Evolutionary conservation across 2,888 invertebrate species (phyloP).

Genomic region (Notocelia uddmanniana): DNA sequence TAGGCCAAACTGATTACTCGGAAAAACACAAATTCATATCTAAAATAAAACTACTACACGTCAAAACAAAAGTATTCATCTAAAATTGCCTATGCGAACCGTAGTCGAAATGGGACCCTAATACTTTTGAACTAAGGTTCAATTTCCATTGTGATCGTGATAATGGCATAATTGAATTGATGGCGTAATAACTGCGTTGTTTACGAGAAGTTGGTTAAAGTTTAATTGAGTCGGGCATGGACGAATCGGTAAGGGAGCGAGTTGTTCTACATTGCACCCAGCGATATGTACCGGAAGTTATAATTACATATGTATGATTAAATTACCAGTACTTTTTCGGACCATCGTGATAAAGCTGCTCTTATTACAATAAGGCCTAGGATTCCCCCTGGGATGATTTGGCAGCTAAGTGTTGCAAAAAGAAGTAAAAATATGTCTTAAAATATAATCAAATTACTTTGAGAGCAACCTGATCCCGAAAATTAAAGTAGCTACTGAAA

Average conservation of each 20-base stretch:
- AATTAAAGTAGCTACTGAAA: too few relatives aligned
- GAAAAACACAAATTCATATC: conserved; percentile 38
- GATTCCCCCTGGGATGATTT: too few relatives aligned
- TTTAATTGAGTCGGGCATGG: conserved; percentile 79
- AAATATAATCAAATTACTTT: too few relatives aligned
- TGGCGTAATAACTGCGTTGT: conserved; percentile 75
- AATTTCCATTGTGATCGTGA: conserved; percentile 52
- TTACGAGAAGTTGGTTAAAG: conserved; percentile 82
- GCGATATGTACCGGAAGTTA: neutral
- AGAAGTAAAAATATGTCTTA: too few relatives aligned
- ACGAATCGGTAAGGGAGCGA: conserved; percentile 44
- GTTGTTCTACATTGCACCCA: conserved; percentile 17
- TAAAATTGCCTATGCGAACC: conserved; percentile 63
- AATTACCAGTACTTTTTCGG: too few relatives aligned
- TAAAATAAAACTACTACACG: conserved; percentile 58
- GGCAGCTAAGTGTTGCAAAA: too few relatives aligned
- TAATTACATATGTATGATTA: neutral
- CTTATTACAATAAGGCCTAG: too few relatives aligned
- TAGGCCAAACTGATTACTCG: neutral
- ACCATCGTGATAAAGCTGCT: too few relatives aligned
- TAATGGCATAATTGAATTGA: conserved; percentile 50
- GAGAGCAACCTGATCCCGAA: too few relatives aligned
- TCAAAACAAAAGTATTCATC: conserved; percentile 69
- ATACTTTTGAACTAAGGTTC: conserved; percentile 53
- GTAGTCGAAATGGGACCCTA: conserved; percentile 50